A percentile compares a stretch with the other conserved stretches of the same genome.
phyloP scores from a whole-genome alignment of 2,113 vertebrate species.

The Myrmophylax atrothorax region DNA sequence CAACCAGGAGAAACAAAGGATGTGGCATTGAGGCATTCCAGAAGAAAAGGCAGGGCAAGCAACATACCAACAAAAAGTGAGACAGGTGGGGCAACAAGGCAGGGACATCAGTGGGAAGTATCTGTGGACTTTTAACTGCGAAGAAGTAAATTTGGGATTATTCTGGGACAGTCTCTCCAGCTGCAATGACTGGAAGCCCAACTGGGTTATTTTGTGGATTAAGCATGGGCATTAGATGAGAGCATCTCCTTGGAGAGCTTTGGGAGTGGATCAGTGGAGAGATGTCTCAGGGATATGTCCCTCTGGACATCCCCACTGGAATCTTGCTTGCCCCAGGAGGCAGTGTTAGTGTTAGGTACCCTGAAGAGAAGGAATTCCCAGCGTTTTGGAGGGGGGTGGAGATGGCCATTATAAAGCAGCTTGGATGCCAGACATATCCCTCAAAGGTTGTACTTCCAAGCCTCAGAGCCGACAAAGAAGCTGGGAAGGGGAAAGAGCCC shows the following conservation, averaged over 20 bases:
- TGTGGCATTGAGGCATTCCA: background rate
- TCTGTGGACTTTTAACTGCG: background rate
- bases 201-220: background rate
- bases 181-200: background rate
- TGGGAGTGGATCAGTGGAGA: background rate
- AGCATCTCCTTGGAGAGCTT: background rate
- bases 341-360: background rate
- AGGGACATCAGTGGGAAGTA: background rate
- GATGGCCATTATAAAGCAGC: background rate
- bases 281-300: rapidly evolving
- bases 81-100: background rate
- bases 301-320: background rate
- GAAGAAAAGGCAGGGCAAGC: background rate
- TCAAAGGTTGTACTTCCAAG: background rate
- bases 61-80: background rate
- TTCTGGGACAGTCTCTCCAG: background rate
- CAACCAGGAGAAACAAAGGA: background rate
- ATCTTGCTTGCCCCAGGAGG: background rate
- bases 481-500: background rate
- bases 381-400: rapidly evolving
- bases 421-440: background rate
- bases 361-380: background rate
- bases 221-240: background rate
- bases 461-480: background rate
- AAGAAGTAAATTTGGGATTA: background rate